Evolutionary conservation across 1,140 invertebrate genomes (phyloP).

Genomic region (Calosoma granatense): DNA sequence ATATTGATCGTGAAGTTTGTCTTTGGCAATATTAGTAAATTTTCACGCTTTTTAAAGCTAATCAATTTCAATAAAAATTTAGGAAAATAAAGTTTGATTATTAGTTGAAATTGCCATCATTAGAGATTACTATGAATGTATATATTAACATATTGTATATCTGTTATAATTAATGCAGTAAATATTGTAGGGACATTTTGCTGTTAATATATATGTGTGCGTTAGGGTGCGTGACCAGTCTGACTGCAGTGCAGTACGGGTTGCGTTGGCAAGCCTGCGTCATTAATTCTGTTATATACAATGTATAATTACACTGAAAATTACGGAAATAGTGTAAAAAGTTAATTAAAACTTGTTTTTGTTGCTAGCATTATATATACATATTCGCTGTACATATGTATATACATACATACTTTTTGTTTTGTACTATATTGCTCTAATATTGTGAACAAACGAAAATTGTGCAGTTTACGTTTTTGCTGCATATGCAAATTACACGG

Average conservation of each 20-base stretch:
- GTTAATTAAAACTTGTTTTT: background rate
- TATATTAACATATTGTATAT: too few relatives aligned
- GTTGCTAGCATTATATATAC: background rate
- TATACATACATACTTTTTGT: background rate
- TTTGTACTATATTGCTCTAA: background rate
- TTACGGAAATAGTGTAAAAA: background rate
- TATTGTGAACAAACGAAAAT: background rate
- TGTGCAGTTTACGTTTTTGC: too few relatives aligned
- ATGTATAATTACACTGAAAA: background rate
- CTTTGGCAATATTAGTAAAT: too few relatives aligned
- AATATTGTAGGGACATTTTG: too few relatives aligned
- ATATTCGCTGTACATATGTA: background rate
- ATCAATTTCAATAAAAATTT: too few relatives aligned
- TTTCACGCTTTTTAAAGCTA: too few relatives aligned
- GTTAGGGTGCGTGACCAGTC: background rate
- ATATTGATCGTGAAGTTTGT: too few relatives aligned
- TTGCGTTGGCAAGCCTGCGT: background rate
- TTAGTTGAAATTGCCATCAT: too few relatives aligned
- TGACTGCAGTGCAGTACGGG: background rate
- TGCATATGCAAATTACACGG: too few relatives aligned
- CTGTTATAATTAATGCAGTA: too few relatives aligned
- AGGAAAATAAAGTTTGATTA: too few relatives aligned
- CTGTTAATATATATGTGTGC: background rate
- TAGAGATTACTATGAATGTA: too few relatives aligned
- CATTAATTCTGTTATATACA: background rate